These are phyloP conservation scores for Natator depressus DNA, from an alignment of 2,113 vertebrate species.

Conservation along the genomic window DNA sequence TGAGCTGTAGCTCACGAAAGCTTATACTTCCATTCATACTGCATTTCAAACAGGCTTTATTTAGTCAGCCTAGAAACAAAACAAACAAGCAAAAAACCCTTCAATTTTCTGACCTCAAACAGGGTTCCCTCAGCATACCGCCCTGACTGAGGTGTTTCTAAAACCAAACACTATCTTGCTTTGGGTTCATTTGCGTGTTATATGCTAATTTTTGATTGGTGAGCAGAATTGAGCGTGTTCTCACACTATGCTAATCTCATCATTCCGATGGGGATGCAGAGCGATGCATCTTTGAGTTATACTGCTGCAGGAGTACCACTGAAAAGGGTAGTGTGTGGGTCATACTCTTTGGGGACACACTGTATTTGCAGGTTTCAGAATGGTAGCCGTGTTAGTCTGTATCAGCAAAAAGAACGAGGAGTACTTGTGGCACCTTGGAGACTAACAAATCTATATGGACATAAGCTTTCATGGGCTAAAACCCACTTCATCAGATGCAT, in stretches of 20 bases:
- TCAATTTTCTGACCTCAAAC: neutral
- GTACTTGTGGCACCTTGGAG: no score
- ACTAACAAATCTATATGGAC: no score
- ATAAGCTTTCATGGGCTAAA: no score
- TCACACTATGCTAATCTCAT: neutral
- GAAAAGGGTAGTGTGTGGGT: neutral
- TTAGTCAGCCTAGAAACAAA: neutral
- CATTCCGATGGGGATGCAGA: neutral
- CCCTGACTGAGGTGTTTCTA: neutral
- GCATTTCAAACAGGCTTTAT: neutral
- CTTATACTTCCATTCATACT: neutral
- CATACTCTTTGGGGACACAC: neutral
- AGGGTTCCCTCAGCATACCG: neutral
- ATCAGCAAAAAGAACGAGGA: no score
- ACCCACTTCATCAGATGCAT: no score
- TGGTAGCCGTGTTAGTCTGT: no score
- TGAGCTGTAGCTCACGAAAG: no score
- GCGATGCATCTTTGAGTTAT: neutral
- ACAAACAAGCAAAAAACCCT: neutral
- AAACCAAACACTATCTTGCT: neutral
- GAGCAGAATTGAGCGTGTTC: neutral
- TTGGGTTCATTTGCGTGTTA: neutral
- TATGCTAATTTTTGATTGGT: neutral
- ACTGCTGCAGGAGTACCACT: neutral
- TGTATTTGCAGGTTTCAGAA: neutral